phyloP scores from a whole-genome alignment of 2,113 vertebrate genomes.

The Engraulis encrasicolus region DNA sequence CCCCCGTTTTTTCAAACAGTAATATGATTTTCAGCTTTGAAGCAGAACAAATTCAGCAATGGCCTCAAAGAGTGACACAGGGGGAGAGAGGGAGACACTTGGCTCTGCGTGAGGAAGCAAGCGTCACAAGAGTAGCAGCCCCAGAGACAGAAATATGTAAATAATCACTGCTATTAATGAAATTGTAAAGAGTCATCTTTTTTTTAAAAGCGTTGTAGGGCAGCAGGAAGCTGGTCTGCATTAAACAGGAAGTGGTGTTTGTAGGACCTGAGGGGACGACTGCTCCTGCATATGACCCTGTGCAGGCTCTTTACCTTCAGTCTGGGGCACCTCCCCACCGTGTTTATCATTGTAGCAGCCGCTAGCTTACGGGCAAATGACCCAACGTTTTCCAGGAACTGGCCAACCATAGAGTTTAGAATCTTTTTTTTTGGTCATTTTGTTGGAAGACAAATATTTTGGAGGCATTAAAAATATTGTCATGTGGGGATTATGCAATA shows the following conservation, averaged over 20 bases:
- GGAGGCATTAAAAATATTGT: too few relatives aligned
- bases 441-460: too few relatives aligned
- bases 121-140: slow-evolving; percentile 39
- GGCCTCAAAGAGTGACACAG: slow-evolving; percentile 60
- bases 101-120: slow-evolving; percentile 64
- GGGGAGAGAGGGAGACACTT: slow-evolving; percentile 49
- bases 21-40: slow-evolving; percentile 71
- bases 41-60: slow-evolving; percentile 57
- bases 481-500: too few relatives aligned
- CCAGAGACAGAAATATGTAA: slow-evolving; percentile 57
- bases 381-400: neutral
- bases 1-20: slow-evolving; percentile 49
- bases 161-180: slow-evolving; percentile 54
- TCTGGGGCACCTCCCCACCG: neutral
- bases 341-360: neutral
- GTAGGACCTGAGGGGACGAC: slow-evolving; percentile 18
- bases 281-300: neutral
- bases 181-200: slow-evolving; percentile 52
- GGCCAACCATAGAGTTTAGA: neutral
- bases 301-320: slow-evolving; percentile 24
- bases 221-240: slow-evolving; percentile 47
- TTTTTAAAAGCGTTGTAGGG: slow-evolving; percentile 27
- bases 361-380: neutral
- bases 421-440: too few relatives aligned
- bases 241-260: slow-evolving; percentile 36